Evolutionary conservation across 1,140 invertebrate species (phyloP), one percentile per base, ranked within the genome.

Genomic region (Caerostris extrusa): DNA sequence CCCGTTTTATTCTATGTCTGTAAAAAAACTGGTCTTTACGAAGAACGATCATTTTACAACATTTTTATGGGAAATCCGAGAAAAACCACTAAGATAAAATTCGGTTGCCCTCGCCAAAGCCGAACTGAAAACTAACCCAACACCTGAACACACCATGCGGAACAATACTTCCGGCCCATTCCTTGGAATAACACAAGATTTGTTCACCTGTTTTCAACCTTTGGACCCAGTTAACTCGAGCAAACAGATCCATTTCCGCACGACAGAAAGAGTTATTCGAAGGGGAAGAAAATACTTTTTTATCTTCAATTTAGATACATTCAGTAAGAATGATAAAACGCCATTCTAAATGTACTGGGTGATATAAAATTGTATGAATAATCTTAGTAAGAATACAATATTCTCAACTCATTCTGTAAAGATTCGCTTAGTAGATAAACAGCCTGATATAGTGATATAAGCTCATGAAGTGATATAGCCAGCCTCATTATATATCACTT

Each of bases 151-250:
- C 71, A 77, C 7, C 34, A 77, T 10, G 71, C 71, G 53, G 71
- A 77, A 77, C 61, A 64, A 64, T 50, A 53, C 34, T 77, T 77
- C 71, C 71, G 71, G 71, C 12, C 71, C 7, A 77, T 77, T 77
- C 71, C 71, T 77, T 77, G 50, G 34, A 77, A 34, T 77, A 77
- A 50, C 8, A 77, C 34, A 10, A 64, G 17, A 64, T 77, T 77
- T 77, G 71, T 7, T 77, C 71, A 77, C 71, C 71, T 77, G 71
- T 50, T 19, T 77, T 77, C 19, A 77, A 77, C 50, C 71, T 77
- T 77, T 53, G 34, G 71, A 77, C 71, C 71, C 34, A 50, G 71
- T 77, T 77, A 77, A 12, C 53, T 34, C 34, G 8, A 34, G 34
- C 50, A 77, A 77, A 12, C 12, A 77, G 71, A 34, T 12, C 71